A percentile compares a stretch with the other conserved stretches of the same genome.
Conservation (phyloP, 2,888 invertebrate genomes). For the Agrilus mali region DNA sequence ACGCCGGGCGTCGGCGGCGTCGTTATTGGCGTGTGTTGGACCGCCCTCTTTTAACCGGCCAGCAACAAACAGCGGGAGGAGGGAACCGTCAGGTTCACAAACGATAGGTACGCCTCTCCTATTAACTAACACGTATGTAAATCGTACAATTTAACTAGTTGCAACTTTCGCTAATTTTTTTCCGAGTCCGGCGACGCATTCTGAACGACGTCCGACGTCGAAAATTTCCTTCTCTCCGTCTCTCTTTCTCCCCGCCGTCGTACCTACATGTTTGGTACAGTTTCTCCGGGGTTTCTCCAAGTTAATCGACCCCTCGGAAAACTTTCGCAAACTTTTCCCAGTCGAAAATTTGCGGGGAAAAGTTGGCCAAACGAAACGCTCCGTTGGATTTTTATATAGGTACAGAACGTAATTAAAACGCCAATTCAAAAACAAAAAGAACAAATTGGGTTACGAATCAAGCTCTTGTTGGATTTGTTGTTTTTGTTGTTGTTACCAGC, state of each 20-base stretch:
- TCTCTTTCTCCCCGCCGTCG: constrained; percentile 5
- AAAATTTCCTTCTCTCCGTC: no score
- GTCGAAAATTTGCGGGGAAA: constrained; percentile 34
- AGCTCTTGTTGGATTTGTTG: no score
- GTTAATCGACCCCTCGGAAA: constrained; percentile 36
- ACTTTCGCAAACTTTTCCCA: constrained; percentile 34
- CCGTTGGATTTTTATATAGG: constrained; percentile 21
- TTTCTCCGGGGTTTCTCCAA: constrained; percentile 31
- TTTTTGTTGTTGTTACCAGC: no score
- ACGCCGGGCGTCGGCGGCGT: constrained; percentile 23
- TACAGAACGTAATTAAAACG: constrained; percentile 10
- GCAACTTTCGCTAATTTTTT: no score
- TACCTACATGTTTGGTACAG: constrained; percentile 29
- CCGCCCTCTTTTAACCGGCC: constrained; percentile 28
- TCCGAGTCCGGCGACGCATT: no score
- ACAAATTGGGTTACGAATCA: no score
- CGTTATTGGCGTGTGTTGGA: constrained; percentile 31
- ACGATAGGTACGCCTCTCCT: constrained; percentile 20
- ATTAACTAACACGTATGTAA: no score
- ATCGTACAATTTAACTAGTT: no score
- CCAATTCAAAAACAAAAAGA: constrained; percentile 1
- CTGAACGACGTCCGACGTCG: no score
- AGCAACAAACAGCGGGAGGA: constrained; percentile 23
- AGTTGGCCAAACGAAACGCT: constrained; percentile 29
- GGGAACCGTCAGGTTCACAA: constrained; percentile 17